phyloP scores from a whole-genome alignment of 1,140 invertebrate genomes.

The Elymnias hypermnestra region DNA sequence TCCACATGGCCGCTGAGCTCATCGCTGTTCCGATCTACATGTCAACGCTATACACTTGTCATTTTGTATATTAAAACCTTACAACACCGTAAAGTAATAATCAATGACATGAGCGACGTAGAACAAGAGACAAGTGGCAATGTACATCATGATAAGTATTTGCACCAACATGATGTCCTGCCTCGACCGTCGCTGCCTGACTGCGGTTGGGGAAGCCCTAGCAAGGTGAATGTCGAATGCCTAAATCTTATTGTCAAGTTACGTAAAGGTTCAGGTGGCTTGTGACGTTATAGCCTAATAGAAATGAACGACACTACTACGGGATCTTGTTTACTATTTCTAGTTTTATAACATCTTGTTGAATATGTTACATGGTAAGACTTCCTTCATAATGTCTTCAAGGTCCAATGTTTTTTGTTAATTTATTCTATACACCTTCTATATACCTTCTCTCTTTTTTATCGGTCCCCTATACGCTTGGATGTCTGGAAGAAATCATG shows the following conservation, averaged over 20 bases:
- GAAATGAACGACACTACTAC: slow-evolving; percentile 20
- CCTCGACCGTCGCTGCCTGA: slow-evolving; percentile 12
- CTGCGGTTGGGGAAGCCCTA: slow-evolving; percentile 34
- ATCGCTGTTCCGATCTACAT: background rate
- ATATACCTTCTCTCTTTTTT: too few relatives aligned
- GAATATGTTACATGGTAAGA: background rate
- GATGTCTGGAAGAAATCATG: too few relatives aligned
- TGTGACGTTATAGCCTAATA: slow-evolving; percentile 17
- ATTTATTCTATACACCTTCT: too few relatives aligned
- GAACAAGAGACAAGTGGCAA: slow-evolving; percentile 65
- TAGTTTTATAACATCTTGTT: background rate
- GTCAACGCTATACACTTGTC: slow-evolving; percentile 5
- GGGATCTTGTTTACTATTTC: slow-evolving; percentile 13
- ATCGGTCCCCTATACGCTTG: too few relatives aligned
- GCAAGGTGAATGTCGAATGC: slow-evolving; percentile 40
- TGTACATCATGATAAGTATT: slow-evolving; percentile 72
- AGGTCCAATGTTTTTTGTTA: too few relatives aligned
- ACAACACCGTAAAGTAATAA: slow-evolving; percentile 57
- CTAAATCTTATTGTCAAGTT: slow-evolving; percentile 34
- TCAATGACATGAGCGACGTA: slow-evolving; percentile 69
- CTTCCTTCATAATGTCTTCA: too few relatives aligned
- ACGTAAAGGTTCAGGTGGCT: slow-evolving; percentile 17
- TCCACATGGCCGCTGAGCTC: slow-evolving; percentile 9
- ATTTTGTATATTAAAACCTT: slow-evolving; percentile 10
- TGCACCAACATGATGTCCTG: slow-evolving; percentile 64